A percentile compares a stretch with the other conserved stretches of the same genome.
These are phyloP conservation scores for Piprites chloris DNA, from an alignment of 2,113 vertebrate genomes.

Conservation along the genomic window DNA sequence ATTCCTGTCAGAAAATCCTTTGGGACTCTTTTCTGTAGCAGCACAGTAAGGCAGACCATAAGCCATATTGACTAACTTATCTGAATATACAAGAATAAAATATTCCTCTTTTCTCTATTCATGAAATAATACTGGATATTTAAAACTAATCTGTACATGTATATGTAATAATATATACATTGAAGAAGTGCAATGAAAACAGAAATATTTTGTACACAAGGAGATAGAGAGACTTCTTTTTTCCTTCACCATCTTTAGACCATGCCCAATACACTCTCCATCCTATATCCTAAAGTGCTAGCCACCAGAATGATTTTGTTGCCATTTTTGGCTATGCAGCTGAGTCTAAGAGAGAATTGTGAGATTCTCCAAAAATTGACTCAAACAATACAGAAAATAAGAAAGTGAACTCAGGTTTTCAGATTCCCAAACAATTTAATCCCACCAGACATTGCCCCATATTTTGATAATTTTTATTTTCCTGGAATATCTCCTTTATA, in stretches of 20 bases:
- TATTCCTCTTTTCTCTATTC: not conserved
- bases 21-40: not conserved
- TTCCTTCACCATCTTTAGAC: not conserved
- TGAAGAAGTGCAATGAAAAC: not conserved
- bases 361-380: not conserved
- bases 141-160: not conserved
- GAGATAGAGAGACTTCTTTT: not conserved
- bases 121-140: not conserved
- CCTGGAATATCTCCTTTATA: not conserved
- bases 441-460: not conserved
- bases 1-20: not conserved
- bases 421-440: not conserved
- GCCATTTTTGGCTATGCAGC: not conserved
- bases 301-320: not conserved
- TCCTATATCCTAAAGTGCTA: not conserved
- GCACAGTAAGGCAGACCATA: not conserved
- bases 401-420: not conserved
- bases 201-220: not conserved
- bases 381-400: not conserved
- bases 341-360: not conserved
- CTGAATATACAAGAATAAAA: not conserved
- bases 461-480: slow-evolving; percentile 2
- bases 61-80: not conserved
- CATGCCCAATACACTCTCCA: not conserved
- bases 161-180: not conserved